Evolutionary conservation across 2,888 invertebrate species (phyloP).

Genomic region (Megastigmus dorsalis): DNA sequence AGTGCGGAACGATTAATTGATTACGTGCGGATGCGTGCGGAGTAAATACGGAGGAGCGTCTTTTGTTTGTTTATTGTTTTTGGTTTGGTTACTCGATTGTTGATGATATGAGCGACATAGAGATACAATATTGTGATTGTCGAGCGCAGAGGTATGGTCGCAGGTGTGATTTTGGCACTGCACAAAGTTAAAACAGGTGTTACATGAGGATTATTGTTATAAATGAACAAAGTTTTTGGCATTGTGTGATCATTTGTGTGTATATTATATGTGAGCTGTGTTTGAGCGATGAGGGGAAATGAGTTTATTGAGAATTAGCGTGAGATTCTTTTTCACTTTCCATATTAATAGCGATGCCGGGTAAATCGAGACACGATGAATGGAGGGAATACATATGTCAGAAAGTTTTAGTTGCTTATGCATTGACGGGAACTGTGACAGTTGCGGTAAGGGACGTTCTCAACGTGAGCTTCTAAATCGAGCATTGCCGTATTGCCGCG

Average conservation of each 20-base stretch:
- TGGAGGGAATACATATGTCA: not conserved
- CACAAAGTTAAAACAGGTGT: slow-evolving; percentile 51
- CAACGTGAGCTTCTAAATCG: not conserved
- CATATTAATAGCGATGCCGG: not conserved
- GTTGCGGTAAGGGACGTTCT: too few relatives aligned
- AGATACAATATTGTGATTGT: slow-evolving; percentile 51
- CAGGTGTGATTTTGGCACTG: slow-evolving; percentile 54
- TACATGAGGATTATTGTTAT: slow-evolving; percentile 45
- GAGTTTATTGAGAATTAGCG: not conserved
- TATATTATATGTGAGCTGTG: slow-evolving; percentile 2
- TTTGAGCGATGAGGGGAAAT: not conserved
- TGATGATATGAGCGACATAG: slow-evolving; percentile 50
- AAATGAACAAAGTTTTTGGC: slow-evolving; percentile 16
- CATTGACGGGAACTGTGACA: not conserved
- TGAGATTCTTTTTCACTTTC: not conserved
- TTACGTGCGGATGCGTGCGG: slow-evolving; percentile 7
- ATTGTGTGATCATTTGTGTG: not conserved
- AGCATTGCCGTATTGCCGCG: too few relatives aligned
- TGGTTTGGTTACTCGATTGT: slow-evolving; percentile 29
- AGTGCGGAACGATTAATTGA: not conserved
- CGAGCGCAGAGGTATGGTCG: slow-evolving; percentile 53
- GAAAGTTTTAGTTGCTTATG: too few relatives aligned
- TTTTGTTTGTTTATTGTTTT: slow-evolving; percentile 3
- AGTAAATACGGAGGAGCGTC: not conserved
- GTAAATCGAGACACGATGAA: not conserved